phyloP scores from a whole-genome alignment of 2,797 vertebrate species.

The Tachyglossus aculeatus region DNA sequence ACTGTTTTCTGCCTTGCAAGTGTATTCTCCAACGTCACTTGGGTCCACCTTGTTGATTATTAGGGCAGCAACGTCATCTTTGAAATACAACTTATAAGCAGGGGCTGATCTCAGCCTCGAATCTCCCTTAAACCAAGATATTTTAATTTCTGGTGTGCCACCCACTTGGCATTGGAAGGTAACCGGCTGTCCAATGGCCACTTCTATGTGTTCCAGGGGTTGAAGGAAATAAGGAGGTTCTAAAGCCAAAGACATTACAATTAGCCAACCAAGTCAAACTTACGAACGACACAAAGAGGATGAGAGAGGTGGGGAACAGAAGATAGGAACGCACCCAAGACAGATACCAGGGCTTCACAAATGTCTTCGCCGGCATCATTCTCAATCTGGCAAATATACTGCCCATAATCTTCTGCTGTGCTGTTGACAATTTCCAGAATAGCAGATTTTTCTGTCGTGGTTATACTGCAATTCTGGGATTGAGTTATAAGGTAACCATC shows the following conservation, averaged over 20 bases:
- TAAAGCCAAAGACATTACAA: constrained; percentile 63
- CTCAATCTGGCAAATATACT: constrained; percentile 89
- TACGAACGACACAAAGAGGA: background rate
- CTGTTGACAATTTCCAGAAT: constrained; percentile 88
- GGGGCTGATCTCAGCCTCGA: constrained; percentile 86
- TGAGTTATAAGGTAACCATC: constrained; percentile 82
- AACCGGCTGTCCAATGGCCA: constrained; percentile 81
- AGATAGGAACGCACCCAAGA: constrained; percentile 82
- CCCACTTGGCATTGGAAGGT: constrained; percentile 89
- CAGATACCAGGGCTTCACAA: constrained; percentile 83
- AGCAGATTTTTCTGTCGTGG: constrained; percentile 86
- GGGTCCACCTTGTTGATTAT: constrained; percentile 81
- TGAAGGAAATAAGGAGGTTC: constrained; percentile 90
- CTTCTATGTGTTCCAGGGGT: constrained; percentile 83
- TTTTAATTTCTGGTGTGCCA: constrained; percentile 93
- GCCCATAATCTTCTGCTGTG: constrained; percentile 82
- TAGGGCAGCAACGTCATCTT: constrained; percentile 85
- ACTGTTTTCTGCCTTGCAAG: constrained; percentile 91
- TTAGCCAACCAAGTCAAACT: constrained; percentile 11
- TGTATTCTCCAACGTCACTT: constrained; percentile 87
- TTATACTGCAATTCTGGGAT: constrained; percentile 83
- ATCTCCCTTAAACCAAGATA: constrained; percentile 94
- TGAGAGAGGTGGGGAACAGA: background rate
- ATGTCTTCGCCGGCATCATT: constrained; percentile 89
- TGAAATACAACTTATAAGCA: constrained; percentile 84